A percentile compares a stretch with the other conserved stretches of the same genome.
Evolutionary conservation across 2,797 vertebrate genomes (phyloP).

Genomic region (Todus mexicanus): DNA sequence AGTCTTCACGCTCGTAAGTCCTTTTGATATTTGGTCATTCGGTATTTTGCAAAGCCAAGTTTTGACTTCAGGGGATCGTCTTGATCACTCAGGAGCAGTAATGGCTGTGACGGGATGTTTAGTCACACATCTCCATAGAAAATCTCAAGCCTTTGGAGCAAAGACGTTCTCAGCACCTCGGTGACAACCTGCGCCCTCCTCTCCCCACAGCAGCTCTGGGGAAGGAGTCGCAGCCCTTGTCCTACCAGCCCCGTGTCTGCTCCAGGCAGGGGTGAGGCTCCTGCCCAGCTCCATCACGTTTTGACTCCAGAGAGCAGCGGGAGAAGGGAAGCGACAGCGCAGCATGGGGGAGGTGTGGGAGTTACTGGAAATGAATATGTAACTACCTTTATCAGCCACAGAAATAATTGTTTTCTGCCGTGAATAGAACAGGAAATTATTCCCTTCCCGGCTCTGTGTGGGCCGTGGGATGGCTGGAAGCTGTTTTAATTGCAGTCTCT

Average conservation of each 20-base stretch:
- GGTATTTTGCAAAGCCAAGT: background rate
- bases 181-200: background rate
- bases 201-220: too few species aligned
- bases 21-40: background rate
- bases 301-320: background rate
- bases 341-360: background rate
- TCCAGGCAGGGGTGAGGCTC: background rate
- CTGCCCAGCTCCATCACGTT: background rate
- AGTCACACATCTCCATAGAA: background rate
- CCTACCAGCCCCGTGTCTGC: background rate
- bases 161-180: background rate
- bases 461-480: background rate
- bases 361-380: background rate
- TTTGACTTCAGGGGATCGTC: background rate
- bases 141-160: background rate
- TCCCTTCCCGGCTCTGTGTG: background rate
- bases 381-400: background rate
- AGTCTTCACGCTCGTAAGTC: background rate
- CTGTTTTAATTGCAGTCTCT: background rate
- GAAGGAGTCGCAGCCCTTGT: background rate
- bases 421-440: background rate
- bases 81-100: too few species aligned
- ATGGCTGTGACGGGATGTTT: background rate
- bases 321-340: background rate
- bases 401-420: background rate